These are phyloP conservation scores for Alcedo quadribrachys DNA, from an alignment of 2,797 vertebrate species.

Conservation along the genomic window DNA sequence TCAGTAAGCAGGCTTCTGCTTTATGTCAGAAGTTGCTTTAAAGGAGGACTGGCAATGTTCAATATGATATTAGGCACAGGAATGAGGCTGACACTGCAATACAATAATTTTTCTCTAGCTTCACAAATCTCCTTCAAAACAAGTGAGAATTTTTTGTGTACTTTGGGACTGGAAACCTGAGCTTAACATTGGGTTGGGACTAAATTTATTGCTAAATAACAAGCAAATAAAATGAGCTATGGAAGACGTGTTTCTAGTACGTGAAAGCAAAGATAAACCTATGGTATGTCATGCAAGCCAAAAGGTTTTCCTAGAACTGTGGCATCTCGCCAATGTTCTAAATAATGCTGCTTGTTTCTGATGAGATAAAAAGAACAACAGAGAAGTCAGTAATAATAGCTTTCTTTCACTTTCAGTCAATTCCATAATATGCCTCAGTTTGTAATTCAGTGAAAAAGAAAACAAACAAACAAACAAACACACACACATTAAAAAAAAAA, in stretches of 20 bases:
- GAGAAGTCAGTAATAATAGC: neutral
- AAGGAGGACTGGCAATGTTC: neutral
- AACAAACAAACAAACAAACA: neutral
- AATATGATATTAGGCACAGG: neutral
- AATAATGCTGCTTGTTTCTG: neutral
- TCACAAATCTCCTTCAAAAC: neutral
- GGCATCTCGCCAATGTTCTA: neutral
- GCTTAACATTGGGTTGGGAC: neutral
- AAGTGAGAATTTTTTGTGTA: neutral
- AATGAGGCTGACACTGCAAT: neutral
- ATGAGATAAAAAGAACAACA: neutral
- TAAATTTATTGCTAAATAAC: neutral
- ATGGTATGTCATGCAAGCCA: neutral
- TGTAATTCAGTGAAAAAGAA: neutral
- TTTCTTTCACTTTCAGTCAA: constrained; percentile 23
- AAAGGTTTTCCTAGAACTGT: neutral
- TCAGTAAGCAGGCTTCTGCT: neutral
- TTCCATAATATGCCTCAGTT: neutral
- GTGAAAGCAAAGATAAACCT: neutral
- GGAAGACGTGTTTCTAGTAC: neutral
- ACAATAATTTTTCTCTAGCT: neutral
- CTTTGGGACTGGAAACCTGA: neutral
- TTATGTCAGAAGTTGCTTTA: neutral
- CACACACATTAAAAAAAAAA: neutral
- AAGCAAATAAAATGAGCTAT: neutral